These are phyloP conservation scores for Rotaria magnacalcarata DNA, from an alignment of 2,888 invertebrate species.

Conservation along the genomic window DNA sequence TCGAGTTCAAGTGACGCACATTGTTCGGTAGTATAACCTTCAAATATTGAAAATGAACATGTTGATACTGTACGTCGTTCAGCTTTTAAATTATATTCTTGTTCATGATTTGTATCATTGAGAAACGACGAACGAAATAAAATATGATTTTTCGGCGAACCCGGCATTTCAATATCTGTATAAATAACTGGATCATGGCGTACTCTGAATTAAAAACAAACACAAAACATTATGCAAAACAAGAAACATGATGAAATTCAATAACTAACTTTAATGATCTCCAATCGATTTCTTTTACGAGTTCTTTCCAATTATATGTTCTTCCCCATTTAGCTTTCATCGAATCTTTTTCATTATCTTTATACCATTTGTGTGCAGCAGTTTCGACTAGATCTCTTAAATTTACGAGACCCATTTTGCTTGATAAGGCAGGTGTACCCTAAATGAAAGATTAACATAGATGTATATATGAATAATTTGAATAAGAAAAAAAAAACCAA, in stretches of 20 bases:
- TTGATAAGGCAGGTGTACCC: not conserved
- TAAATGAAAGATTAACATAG: not conserved
- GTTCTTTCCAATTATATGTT: conserved; percentile 42
- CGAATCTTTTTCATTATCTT: conserved; percentile 44
- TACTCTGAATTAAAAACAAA: conserved; percentile 7
- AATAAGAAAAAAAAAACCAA: not conserved
- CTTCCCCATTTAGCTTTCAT: conserved; percentile 38
- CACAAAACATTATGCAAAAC: no score
- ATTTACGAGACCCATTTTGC: conserved; percentile 38
- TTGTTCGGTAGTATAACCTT: conserved; percentile 42
- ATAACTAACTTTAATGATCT: conserved; percentile 39
- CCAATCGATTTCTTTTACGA: conserved; percentile 41
- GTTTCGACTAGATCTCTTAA: conserved; percentile 42
- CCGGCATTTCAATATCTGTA: conserved; percentile 10
- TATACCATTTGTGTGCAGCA: conserved; percentile 38
- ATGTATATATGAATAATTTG: not conserved
- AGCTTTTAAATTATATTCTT: conserved; percentile 44
- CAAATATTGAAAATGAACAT: conserved; percentile 41
- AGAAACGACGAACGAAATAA: conserved; percentile 46
- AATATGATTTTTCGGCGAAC: conserved; percentile 41
- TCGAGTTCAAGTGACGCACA: conserved; percentile 39
- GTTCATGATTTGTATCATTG: conserved; percentile 43
- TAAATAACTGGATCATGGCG: conserved; percentile 37
- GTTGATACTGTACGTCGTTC: conserved; percentile 43
- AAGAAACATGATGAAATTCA: not conserved